Base-by-base conservation (phyloP, 2,797 vertebrate genomes). In the Myotis vivesi region DNA sequence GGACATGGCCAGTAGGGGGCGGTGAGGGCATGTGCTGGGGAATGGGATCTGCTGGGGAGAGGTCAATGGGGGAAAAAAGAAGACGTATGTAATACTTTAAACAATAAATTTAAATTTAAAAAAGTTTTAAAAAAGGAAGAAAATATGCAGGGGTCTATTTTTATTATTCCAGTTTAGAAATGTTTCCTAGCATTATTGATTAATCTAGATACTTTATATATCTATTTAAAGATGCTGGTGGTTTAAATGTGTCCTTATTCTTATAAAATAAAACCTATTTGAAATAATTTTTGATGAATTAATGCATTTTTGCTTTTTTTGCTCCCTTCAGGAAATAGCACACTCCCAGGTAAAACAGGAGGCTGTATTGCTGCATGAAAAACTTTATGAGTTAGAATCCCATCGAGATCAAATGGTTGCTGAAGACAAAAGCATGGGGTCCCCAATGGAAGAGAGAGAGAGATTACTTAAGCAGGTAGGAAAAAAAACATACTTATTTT, bases 371-470 rank as follows among this genome's bases (percentile, higher is more conserved):
- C 98, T 99, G 7, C 98, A 99, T 22, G 99, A 99, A 96, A 99
- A 98, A 7, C 98, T 99, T 76, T 98, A 99, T 71, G 98, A 98
- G 3, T 98, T 99, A 71, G 98, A 99, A 97, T 97, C 97, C 33
- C 99, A 98, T 75, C 98, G 99, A 22, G 98, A 99, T 73, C 88
- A 98, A 96, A 99, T 99, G 98, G 98, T 99, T 98, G 98, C 98
- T 4, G 99, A 99, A 95, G 99, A 99, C 87, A 99, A 99, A 98
- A 99, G 97, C 95, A 96, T 99, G 97, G 98, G 98, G 36, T 99
- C 99, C 8, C 99, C 99, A 0, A 98, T 99, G 97, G 99, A 99
- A 96, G 99, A 99, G 97, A 98, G 99, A 92, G 99, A 99, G 51
- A 98, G 98, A 86, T 97, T 99, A 55, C 97, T 99, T 20, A 99